These are phyloP conservation scores for Sinocyclocheilus anophthalmus DNA, from an alignment of 2,113 vertebrate species.

Conservation along the genomic window DNA sequence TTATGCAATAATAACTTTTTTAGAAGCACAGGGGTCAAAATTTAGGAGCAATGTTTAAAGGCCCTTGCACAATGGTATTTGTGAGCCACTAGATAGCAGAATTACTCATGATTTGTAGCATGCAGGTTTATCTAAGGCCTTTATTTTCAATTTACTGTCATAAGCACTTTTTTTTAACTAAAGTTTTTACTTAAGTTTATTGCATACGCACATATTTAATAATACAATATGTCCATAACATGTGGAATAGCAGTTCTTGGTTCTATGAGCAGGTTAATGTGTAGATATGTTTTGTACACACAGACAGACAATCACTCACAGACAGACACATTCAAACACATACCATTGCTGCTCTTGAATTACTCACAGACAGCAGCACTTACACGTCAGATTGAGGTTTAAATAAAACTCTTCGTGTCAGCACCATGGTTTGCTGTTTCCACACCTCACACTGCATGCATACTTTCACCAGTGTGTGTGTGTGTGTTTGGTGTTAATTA, in stretches of 20 bases:
- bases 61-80: not conserved
- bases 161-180: not conserved
- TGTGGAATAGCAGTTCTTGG: not conserved
- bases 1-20: not conserved
- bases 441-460: constrained; percentile 25
- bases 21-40: not conserved
- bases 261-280: not conserved
- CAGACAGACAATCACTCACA: constrained; percentile 4
- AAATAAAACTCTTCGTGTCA: constrained; percentile 50
- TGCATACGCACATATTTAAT: not conserved
- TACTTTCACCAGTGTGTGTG: not conserved
- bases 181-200: not conserved
- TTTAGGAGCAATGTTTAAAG: not conserved
- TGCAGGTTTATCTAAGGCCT: not conserved
- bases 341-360: constrained; percentile 35
- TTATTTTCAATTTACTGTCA: not conserved
- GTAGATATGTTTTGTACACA: not conserved
- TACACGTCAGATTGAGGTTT: constrained; percentile 40
- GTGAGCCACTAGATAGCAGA: constrained; percentile 5
- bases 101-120: not conserved
- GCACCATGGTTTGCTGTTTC: constrained; percentile 48
- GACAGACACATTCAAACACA: constrained; percentile 4
- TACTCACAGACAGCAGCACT: constrained; percentile 43
- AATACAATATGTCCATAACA: not conserved
- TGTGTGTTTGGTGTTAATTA: not conserved